These are phyloP conservation scores for Ochropleura plecta DNA, from an alignment of 2,888 invertebrate species.

Conservation along the genomic window DNA sequence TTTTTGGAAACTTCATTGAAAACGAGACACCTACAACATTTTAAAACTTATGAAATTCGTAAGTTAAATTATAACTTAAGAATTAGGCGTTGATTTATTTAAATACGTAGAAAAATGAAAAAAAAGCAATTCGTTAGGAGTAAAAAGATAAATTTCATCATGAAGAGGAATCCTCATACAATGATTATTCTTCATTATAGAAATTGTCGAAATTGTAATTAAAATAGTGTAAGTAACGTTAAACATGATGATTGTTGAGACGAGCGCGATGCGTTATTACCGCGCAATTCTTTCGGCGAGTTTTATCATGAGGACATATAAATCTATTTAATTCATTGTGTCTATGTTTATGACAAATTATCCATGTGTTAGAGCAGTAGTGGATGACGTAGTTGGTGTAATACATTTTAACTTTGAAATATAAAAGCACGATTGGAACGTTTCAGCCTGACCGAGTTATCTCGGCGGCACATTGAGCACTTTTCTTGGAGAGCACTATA, in stretches of 20 bases:
- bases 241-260: constrained; percentile 57
- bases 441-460: constrained; percentile 47
- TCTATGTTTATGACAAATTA: constrained; percentile 70
- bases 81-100: constrained; percentile 74
- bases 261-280: constrained; percentile 45
- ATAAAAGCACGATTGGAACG: constrained; percentile 66
- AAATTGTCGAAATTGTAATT: constrained; percentile 50
- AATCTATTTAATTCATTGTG: constrained; percentile 64
- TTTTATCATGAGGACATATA: constrained; percentile 70
- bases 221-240: constrained; percentile 57
- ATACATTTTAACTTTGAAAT: constrained; percentile 65
- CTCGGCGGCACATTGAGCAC: constrained; percentile 43
- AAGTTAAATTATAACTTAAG: constrained; percentile 71
- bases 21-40: constrained; percentile 65
- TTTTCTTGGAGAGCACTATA: constrained; percentile 57
- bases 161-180: constrained; percentile 34
- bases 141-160: constrained; percentile 66
- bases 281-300: constrained; percentile 59
- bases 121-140: constrained; percentile 69
- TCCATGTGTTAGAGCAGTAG: constrained; percentile 73
- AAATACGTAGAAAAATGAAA: constrained; percentile 67
- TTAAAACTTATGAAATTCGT: constrained; percentile 73
- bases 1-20: constrained; percentile 63
- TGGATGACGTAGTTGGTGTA: constrained; percentile 72
- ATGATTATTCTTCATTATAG: constrained; percentile 3